Evolutionary conservation across 1,140 invertebrate genomes (phyloP).

Genomic region (Diprion similis): DNA sequence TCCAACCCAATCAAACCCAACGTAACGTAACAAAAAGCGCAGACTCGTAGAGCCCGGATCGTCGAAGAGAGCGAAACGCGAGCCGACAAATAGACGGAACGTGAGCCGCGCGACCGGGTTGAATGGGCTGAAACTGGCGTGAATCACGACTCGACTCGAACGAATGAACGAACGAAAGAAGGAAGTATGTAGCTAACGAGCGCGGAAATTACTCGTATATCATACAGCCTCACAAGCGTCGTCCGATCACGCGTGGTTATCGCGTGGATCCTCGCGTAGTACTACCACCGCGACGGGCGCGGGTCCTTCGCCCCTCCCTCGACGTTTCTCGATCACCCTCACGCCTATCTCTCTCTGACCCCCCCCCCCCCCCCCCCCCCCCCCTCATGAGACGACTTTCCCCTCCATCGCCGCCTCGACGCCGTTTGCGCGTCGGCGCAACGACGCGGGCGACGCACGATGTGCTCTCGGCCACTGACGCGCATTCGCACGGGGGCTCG

Average conservation of each 20-base stretch:
- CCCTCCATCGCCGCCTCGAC: neutral
- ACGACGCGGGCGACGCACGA: neutral
- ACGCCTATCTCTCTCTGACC: neutral
- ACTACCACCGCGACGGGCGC: neutral
- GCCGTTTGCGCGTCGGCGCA: neutral
- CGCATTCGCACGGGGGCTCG: neutral
- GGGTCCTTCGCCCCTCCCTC: constrained; percentile 1
- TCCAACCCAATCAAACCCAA: no score
- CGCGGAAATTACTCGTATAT: no score
- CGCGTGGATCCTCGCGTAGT: neutral
- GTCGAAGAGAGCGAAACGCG: no score
- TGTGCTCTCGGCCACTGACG: neutral
- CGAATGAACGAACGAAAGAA: no score
- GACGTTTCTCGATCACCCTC: neutral
- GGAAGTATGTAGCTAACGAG: no score
- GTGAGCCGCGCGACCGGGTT: no score
- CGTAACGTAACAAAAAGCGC: no score
- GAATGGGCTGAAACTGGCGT: no score
- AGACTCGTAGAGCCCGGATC: no score
- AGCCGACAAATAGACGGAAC: no score
- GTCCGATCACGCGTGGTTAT: neutral
- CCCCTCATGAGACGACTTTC: neutral
- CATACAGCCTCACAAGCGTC: no score
- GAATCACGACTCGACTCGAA: no score
- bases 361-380: neutral